Evolutionary conservation across 1,140 invertebrate species (phyloP).

Genomic region (Aradophagus sp.): DNA sequence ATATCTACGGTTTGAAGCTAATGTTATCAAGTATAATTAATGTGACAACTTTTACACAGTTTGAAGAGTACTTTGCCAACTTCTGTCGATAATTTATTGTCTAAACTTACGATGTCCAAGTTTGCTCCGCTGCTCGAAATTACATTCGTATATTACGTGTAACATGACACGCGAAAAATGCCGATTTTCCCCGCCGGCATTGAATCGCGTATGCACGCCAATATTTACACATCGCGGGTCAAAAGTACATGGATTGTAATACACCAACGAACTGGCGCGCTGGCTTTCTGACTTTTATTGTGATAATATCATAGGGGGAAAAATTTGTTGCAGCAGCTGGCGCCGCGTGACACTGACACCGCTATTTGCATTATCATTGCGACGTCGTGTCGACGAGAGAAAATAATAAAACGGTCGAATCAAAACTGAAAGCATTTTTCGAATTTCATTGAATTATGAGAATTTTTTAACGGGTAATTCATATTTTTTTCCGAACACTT

Average conservation of each 20-base stretch:
- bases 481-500: too few relatives aligned
- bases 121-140: constrained; percentile 53
- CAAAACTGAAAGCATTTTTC: constrained; percentile 12
- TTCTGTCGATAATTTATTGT: constrained; percentile 59
- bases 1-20: constrained; percentile 58
- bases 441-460: too few relatives aligned
- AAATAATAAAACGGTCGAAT: constrained; percentile 5
- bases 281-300: constrained; percentile 31
- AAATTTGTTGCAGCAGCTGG: constrained; percentile 30
- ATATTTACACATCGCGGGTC: constrained; percentile 30
- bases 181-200: constrained; percentile 29
- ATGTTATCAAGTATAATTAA: constrained; percentile 60
- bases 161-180: constrained; percentile 46
- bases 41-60: constrained; percentile 60
- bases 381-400: constrained; percentile 3
- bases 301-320: constrained; percentile 24
- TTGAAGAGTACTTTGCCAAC: constrained; percentile 59
- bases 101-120: constrained; percentile 56
- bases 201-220: constrained; percentile 24
- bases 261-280: constrained; percentile 10
- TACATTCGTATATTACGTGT: constrained; percentile 57
- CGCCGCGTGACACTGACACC: constrained; percentile 16
- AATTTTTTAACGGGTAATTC: too few relatives aligned
- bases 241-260: constrained; percentile 23
- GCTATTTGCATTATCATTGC: constrained; percentile 35